phyloP scores from a whole-genome alignment of 2,888 invertebrate genomes.

The Mimumesa dahlbomi region DNA sequence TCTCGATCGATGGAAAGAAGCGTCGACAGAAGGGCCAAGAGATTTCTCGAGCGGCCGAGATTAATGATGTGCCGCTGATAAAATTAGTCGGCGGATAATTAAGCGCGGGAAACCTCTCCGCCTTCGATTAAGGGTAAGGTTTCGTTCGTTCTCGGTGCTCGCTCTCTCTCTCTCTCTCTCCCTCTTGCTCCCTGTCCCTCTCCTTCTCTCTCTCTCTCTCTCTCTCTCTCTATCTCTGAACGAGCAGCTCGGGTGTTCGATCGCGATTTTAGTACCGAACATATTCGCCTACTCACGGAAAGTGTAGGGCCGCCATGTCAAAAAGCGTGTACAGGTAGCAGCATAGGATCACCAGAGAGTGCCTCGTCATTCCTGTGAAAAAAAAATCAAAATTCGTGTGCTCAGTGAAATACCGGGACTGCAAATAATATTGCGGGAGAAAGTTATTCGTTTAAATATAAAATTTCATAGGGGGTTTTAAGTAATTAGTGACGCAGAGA shows the following conservation, averaged over 20 bases:
- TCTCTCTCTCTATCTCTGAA: no score
- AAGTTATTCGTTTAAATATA: no score
- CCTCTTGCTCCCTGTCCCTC: no score
- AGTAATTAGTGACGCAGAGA: no score
- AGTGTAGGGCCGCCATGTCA: constrained; percentile 77
- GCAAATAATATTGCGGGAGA: no score
- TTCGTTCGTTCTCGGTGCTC: no score
- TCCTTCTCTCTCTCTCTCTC: no score
- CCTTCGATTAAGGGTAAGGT: constrained; percentile 17
- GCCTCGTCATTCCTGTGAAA: constrained; percentile 78
- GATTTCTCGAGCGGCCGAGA: constrained; percentile 6
- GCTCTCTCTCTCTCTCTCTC: no score
- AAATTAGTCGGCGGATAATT: constrained; percentile 7
- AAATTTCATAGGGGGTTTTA: no score
- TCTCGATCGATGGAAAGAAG: constrained; percentile 20
- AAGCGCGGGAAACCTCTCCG: constrained; percentile 23
- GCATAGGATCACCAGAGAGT: constrained; percentile 78
- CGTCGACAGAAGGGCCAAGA: constrained; percentile 13
- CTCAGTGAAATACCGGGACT: no score
- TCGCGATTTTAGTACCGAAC: constrained; percentile 25
- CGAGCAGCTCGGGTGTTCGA: no score
- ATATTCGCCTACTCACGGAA: constrained; percentile 76
- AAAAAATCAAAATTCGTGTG: constrained; percentile 36
- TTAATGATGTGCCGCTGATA: background rate
- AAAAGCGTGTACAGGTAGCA: constrained; percentile 78